phyloP scores from a whole-genome alignment of 2,113 vertebrate species.

The Camelus dromedarius region DNA sequence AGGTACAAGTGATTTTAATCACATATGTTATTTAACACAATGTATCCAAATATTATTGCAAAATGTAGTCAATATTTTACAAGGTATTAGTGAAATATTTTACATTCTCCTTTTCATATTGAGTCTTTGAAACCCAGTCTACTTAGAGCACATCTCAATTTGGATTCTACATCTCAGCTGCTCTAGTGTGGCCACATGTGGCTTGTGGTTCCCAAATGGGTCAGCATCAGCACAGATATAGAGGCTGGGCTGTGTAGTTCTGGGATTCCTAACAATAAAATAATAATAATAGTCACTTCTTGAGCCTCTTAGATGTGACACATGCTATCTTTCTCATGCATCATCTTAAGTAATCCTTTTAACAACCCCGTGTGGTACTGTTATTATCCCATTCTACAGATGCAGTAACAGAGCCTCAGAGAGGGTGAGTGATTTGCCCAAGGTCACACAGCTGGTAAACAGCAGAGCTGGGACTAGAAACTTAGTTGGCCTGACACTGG shows the following conservation, averaged over 20 bases:
- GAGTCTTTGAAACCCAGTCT: background rate
- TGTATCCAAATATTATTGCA: background rate
- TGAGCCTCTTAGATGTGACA: background rate
- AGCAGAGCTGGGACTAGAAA: background rate
- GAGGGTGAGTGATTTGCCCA: background rate
- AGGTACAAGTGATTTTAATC: background rate
- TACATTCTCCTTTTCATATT: background rate
- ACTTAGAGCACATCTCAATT: background rate
- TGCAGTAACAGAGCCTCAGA: background rate
- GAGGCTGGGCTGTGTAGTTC: background rate
- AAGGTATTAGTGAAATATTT: background rate
- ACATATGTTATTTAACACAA: background rate
- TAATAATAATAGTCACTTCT: background rate
- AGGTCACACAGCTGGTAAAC: background rate
- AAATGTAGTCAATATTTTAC: background rate
- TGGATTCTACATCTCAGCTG: background rate
- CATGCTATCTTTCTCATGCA: background rate
- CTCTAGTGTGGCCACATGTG: fast-evolving
- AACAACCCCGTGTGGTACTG: background rate
- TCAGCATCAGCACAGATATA: background rate
- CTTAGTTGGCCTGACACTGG: background rate
- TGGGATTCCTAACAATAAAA: background rate
- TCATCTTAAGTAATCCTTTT: background rate
- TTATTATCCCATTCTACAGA: background rate
- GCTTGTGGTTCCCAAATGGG: background rate